Evolutionary conservation across 2,888 invertebrate genomes (phyloP).

Genomic region (Rotaria magnacalcarata): DNA sequence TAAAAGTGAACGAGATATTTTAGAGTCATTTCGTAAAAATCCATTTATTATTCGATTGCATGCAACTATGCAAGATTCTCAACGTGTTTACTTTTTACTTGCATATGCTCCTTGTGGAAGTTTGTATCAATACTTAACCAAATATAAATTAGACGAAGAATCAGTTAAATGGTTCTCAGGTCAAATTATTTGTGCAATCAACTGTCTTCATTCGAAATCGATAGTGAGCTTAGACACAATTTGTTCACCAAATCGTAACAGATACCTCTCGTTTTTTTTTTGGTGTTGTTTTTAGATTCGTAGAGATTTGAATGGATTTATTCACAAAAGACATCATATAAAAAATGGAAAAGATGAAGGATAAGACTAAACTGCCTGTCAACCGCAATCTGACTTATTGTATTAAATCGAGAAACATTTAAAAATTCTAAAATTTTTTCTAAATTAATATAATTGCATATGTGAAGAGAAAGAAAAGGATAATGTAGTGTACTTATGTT

Average conservation of each 20-base stretch:
- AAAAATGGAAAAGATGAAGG: too few relatives aligned
- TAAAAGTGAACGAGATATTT: background rate
- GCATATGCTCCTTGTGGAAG: slow-evolving; percentile 68
- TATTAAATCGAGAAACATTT: too few relatives aligned
- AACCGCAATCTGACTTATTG: too few relatives aligned
- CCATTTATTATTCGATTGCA: slow-evolving; percentile 66
- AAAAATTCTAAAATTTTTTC: too few relatives aligned
- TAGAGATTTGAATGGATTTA: slow-evolving; percentile 61
- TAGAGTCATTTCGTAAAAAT: slow-evolving; percentile 50
- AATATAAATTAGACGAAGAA: slow-evolving; percentile 59
- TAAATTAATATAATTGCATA: too few relatives aligned
- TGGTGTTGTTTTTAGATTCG: slow-evolving; percentile 58
- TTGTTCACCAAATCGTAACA: background rate
- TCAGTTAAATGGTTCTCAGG: slow-evolving; percentile 66
- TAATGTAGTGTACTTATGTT: too few relatives aligned
- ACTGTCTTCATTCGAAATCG: slow-evolving; percentile 65
- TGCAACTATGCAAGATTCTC: slow-evolving; percentile 65
- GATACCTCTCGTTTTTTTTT: background rate
- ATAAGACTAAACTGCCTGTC: too few relatives aligned
- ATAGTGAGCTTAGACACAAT: slow-evolving; percentile 55
- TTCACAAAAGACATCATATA: too few relatives aligned
- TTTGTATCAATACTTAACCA: slow-evolving; percentile 55
- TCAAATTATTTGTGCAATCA: slow-evolving; percentile 66
- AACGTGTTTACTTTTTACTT: slow-evolving; percentile 66
- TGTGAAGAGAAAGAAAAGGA: too few relatives aligned